phyloP scores from a whole-genome alignment of 2,888 invertebrate genomes.

The Apodemia mormo region DNA sequence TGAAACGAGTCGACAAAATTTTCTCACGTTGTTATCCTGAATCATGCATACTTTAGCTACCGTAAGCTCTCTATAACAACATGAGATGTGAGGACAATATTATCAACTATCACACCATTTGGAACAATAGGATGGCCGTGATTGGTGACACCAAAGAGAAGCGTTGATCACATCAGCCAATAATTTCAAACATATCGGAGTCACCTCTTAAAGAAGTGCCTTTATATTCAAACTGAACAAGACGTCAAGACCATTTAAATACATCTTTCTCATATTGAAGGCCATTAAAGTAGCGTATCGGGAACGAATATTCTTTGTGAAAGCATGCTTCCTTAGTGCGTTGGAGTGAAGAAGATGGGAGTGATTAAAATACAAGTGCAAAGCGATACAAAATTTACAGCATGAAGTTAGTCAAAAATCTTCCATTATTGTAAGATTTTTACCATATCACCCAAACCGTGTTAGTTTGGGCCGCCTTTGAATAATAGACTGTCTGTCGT shows the following conservation, averaged over 20 bases:
- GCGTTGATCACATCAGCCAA: constrained; percentile 13
- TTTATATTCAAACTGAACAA: constrained; percentile 69
- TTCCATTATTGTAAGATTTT: too few species aligned
- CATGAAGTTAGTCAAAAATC: too few species aligned
- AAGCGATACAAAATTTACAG: too few species aligned
- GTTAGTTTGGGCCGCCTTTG: too few species aligned
- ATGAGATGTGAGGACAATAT: not conserved
- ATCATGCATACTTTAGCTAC: not conserved
- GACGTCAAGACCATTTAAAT: constrained; percentile 72
- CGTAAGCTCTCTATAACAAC: not conserved
- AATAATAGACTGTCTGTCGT: too few species aligned
- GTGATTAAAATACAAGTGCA: too few species aligned
- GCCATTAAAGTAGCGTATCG: constrained; percentile 46
- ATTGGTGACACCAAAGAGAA: constrained; percentile 16
- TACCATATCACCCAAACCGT: too few species aligned
- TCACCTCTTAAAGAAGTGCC: constrained; percentile 51
- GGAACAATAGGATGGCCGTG: not conserved
- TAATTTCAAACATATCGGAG: constrained; percentile 37
- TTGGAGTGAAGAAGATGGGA: too few species aligned
- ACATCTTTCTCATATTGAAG: constrained; percentile 56
- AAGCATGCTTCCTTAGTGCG: too few species aligned
- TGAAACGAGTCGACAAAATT: too few species aligned
- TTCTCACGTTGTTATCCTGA: too few species aligned
- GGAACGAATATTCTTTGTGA: not conserved
- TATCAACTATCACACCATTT: not conserved